Base-by-base conservation (phyloP, 1,140 invertebrate genomes). In the Macrobrachium rosenbergii region DNA sequence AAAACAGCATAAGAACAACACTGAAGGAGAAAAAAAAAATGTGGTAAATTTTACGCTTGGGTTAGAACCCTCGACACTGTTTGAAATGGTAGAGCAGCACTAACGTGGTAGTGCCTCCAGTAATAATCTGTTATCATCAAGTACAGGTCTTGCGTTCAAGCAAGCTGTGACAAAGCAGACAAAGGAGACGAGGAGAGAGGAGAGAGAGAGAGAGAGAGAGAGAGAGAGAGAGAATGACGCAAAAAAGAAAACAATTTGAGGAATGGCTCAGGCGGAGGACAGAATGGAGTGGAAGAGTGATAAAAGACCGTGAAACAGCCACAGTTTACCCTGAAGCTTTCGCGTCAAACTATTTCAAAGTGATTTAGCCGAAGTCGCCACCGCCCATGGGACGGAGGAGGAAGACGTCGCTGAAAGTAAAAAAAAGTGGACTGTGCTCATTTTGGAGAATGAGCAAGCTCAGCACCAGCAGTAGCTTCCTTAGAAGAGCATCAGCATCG, bases 151-250 rank as follows among this genome's bases (percentile, higher is more conserved):
- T 37, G 28, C 28, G 2, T 37, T 14, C 37, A 17, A 21, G 58
- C 17, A 28, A 60, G 58, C 17, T 19, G 28, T 28, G 58, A n/a
- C 45, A 43, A 60, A 28, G 77, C 17, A 23, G 17, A 58, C 58
- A 21, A 17, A 17, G 28, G 58, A 63, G 58, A 63, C 16, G 7
- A 17, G 10, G 28, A 78, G 76, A 58, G 76, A 78, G 77, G 77
- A 80, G 52, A n/a, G 77, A 62, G 59, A 23, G 45, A 80, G 11
- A 12, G 28, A 80, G 77, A 19, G 19, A 60, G 77, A 28, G 77
- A 80, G n/a, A 19, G 45, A 45, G 59, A 60, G 59, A 80, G 6
- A 80, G 19, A 19, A 58, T 37, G 58, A 8, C 45, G 19, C 8
- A 21, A 62, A 16, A 23, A 80, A 16, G 8, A 59, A 12, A 21